Percentiles rank a stretch among this genome's conserved stretches.
Evolutionary conservation across 2,888 invertebrate genomes (phyloP).

Genomic region (Sussaba pulchella): DNA sequence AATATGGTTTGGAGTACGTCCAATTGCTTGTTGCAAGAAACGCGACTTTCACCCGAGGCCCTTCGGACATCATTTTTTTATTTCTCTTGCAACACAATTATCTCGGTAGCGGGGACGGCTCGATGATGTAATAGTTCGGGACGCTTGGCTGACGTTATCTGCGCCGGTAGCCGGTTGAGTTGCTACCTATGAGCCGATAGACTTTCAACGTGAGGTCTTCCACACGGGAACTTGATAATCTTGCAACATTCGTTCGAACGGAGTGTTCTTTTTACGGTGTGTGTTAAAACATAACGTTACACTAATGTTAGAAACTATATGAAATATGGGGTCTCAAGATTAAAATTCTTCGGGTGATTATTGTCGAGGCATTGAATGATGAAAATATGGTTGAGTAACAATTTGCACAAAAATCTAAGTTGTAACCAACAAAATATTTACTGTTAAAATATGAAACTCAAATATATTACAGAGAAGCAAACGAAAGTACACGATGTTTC

Average conservation of each 20-base stretch:
- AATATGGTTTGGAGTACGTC: constrained; percentile 16
- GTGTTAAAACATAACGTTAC: background rate
- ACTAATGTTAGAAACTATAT: constrained; percentile 2
- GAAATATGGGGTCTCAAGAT: background rate
- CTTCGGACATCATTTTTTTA: constrained; percentile 28
- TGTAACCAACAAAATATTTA: too few relatives aligned
- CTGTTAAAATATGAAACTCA: too few relatives aligned
- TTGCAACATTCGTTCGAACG: constrained; percentile 21
- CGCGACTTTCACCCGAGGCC: constrained; percentile 50
- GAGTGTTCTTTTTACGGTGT: constrained; percentile 23
- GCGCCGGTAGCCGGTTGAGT: constrained; percentile 39
- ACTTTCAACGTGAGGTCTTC: constrained; percentile 16
- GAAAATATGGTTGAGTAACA: background rate
- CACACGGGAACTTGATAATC: background rate
- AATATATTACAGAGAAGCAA: too few relatives aligned
- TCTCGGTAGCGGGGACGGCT: constrained; percentile 38
- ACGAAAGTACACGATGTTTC: too few relatives aligned
- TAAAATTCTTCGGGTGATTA: background rate
- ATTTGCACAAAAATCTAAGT: too few relatives aligned
- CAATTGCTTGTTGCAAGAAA: constrained; percentile 12
- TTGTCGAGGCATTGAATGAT: background rate
- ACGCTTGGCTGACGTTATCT: constrained; percentile 61
- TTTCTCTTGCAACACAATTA: constrained; percentile 44
- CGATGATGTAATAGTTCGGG: constrained; percentile 73
- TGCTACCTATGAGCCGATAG: constrained; percentile 38